Evolutionary conservation across 2,888 invertebrate species (phyloP).

Genomic region (Ariolimax columbianus): DNA sequence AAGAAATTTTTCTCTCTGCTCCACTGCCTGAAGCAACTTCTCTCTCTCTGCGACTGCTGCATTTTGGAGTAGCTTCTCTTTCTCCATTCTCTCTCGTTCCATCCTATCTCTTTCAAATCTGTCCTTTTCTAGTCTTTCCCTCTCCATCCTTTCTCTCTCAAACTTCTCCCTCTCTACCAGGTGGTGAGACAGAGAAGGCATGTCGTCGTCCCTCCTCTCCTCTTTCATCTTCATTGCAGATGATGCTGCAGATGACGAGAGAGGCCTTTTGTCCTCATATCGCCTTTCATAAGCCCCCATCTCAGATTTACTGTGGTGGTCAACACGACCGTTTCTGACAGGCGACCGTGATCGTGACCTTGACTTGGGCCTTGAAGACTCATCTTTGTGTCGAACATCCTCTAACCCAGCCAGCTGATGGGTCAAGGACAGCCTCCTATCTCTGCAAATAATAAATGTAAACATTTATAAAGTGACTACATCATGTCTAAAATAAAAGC

Average conservation of each 20-base stretch:
- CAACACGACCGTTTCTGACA: slow-evolving; percentile 68
- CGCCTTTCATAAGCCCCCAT: slow-evolving; percentile 60
- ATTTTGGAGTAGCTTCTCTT: slow-evolving; percentile 43
- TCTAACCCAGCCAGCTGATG: slow-evolving; percentile 30
- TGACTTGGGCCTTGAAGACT: slow-evolving; percentile 56
- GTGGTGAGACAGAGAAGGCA: slow-evolving; percentile 31
- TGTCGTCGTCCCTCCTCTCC: slow-evolving; percentile 65
- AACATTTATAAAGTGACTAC: too few relatives aligned
- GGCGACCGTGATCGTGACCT: slow-evolving; percentile 71
- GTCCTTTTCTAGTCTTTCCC: slow-evolving; percentile 55
- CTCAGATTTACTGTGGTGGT: slow-evolving; percentile 63
- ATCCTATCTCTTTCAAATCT: slow-evolving; percentile 45
- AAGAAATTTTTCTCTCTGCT: slow-evolving; percentile 48
- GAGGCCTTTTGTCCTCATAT: slow-evolving; percentile 52
- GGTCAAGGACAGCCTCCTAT: slow-evolving; percentile 31
- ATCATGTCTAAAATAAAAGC: too few relatives aligned
- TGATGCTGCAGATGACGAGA: slow-evolving; percentile 23
- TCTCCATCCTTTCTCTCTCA: slow-evolving; percentile 57
- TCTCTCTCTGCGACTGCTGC: slow-evolving; percentile 54
- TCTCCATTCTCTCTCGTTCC: slow-evolving; percentile 43
- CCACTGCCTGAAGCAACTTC: slow-evolving; percentile 52
- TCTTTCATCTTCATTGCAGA: slow-evolving; percentile 66
- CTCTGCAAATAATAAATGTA: slow-evolving; percentile 40
- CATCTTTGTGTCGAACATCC: slow-evolving; percentile 33
- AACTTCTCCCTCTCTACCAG: slow-evolving; percentile 54